A percentile compares a stretch with the other conserved stretches of the same genome.
phyloP scores from a whole-genome alignment of 2,113 vertebrate genomes.

The Labeo rohita region DNA sequence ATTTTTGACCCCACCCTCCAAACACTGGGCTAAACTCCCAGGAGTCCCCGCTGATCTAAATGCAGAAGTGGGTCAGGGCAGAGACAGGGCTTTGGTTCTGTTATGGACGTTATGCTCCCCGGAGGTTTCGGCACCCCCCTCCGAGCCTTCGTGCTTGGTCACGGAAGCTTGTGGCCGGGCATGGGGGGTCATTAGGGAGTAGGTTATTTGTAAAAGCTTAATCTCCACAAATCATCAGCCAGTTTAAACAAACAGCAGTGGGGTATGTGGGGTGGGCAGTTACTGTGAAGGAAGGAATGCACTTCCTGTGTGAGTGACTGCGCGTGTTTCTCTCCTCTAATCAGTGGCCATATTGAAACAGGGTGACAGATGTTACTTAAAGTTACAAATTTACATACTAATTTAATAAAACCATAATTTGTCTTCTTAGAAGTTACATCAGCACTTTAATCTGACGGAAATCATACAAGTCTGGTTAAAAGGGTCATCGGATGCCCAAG shows the following conservation, averaged over 20 bases:
- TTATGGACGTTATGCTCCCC: slow-evolving; percentile 30
- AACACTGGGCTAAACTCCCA: slow-evolving; percentile 24
- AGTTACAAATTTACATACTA: neutral
- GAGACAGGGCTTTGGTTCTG: slow-evolving; percentile 44
- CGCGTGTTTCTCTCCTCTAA: slow-evolving; percentile 72
- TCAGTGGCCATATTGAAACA: slow-evolving; percentile 72
- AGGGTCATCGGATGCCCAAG: no score
- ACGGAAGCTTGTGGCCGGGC: slow-evolving; percentile 38
- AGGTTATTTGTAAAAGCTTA: slow-evolving; percentile 67
- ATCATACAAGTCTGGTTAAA: neutral
- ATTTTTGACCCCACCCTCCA: slow-evolving; percentile 52
- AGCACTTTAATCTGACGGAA: neutral
- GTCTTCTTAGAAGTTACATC: neutral
- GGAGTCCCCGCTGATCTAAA: slow-evolving; percentile 49
- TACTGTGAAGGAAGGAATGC: slow-evolving; percentile 84
- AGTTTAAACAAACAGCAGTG: slow-evolving; percentile 81
- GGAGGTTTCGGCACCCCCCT: slow-evolving; percentile 5
- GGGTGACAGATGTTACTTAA: slow-evolving; percentile 62
- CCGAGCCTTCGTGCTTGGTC: slow-evolving; percentile 30
- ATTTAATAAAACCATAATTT: neutral
- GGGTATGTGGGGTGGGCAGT: slow-evolving; percentile 67
- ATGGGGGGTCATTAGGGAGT: slow-evolving; percentile 55
- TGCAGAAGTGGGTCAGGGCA: slow-evolving; percentile 61
- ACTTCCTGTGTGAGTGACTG: slow-evolving; percentile 80
- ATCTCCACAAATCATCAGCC: slow-evolving; percentile 78